Percentiles rank a stretch among this genome's conserved stretches.
These are phyloP conservation scores for Anguilla pacifica DNA, from an alignment of 2,797 vertebrate genomes.

Conservation along the genomic window DNA sequence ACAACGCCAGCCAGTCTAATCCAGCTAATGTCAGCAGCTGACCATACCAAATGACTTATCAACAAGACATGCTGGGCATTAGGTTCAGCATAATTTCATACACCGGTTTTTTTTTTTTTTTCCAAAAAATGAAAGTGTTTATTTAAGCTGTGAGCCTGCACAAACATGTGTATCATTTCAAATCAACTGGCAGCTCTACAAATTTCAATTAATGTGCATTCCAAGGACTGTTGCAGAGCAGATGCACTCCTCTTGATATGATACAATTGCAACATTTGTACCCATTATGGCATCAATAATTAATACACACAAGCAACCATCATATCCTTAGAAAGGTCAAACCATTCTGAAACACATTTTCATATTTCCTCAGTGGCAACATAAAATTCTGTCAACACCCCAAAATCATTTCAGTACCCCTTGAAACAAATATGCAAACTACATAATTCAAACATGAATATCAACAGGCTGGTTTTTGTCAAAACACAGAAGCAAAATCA, in stretches of 20 bases:
- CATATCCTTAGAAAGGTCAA: constrained; percentile 16
- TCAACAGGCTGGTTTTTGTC: background rate
- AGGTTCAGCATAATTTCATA: background rate
- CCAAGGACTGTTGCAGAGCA: background rate
- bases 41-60: too few species aligned
- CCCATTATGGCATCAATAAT: constrained; percentile 32
- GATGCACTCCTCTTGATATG: background rate
- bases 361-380: background rate
- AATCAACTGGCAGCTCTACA: background rate
- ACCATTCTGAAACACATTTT: constrained; percentile 11
- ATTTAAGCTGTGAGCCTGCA: background rate
- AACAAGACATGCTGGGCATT: background rate
- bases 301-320: constrained; percentile 1
- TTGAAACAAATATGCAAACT: background rate
- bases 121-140: background rate
- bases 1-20: background rate
- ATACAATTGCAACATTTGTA: constrained; percentile 14
- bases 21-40: background rate
- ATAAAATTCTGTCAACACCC: constrained; percentile 2
- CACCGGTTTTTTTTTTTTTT: background rate
- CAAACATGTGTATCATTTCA: background rate
- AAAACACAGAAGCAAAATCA: background rate
- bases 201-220: constrained; percentile 6
- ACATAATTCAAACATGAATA: constrained; percentile 2
- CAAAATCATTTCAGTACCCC: background rate